Conservation (phyloP, 2,888 invertebrate species). For the Vesta saturnalis region DNA sequence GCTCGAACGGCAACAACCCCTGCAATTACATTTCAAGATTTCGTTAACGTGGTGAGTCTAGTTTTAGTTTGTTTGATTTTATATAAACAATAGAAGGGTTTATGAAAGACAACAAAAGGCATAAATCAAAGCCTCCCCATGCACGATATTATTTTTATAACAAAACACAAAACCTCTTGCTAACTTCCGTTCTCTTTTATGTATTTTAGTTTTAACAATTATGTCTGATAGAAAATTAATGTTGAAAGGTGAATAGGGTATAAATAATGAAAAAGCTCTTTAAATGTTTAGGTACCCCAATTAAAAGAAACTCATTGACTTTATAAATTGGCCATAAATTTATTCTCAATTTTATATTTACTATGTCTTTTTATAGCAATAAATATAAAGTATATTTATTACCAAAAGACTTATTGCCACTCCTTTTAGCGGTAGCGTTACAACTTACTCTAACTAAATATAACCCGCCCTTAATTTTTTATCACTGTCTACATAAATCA, state of each 20-base stretch:
- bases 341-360: constrained; percentile 13
- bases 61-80: no score
- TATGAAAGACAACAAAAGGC: no score
- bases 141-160: neutral
- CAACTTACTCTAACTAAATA: no score
- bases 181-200: neutral
- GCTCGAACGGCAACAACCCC: constrained; percentile 75
- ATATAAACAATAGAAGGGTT: no score
- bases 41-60: constrained; percentile 95
- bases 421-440: no score
- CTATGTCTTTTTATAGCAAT: constrained; percentile 14
- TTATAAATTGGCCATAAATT: constrained; percentile 13
- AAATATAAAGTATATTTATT: no score
- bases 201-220: neutral
- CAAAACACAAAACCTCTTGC: neutral
- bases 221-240: neutral
- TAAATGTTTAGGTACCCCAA: constrained; percentile 16
- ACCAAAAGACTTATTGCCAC: no score
- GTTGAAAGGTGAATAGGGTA: constrained; percentile 3
- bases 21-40: constrained; percentile 92
- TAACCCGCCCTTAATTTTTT: no score
- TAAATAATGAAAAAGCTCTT: neutral
- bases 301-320: constrained; percentile 16
- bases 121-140: no score
- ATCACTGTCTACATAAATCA: no score